Base-by-base conservation (phyloP, 64 coral and sea anemone genomes). In the Anthopleura sola region DNA sequence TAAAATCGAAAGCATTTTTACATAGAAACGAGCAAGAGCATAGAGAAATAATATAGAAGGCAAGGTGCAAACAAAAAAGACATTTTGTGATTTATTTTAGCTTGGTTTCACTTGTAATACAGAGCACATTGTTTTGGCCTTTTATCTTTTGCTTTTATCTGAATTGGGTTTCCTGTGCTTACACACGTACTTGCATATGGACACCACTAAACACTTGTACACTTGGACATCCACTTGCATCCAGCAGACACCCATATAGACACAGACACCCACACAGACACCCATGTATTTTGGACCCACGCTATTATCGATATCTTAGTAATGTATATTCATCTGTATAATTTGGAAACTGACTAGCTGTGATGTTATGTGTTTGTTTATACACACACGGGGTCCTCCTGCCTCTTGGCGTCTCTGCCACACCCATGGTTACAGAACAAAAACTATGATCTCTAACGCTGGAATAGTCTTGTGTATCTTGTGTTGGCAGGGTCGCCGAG, bases 371-470 rank as follows among this genome's bases (percentile, higher is more conserved):
- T 77, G 32, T 77, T 77, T 12, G 24, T 79, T 79, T 20, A 71
- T 71, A 48, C 76, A 79, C 76, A 79, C 76, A 48, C 24, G 76
- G 76, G 76, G 44, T 9, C 76, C 76, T 79, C 76, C 76, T 38
- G 8, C 37, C 37, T 20, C 44, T 79, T 26, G 31, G 36, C 5
- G 76, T 23, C n/a, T 79, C 18, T 79, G 76, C 76, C 76, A 79
- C 58, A 48, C 39, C 76, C 31, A 15, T 36, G 24, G 8, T 9
- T 11, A 26, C 21, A n/a, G n/a, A 62, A 23, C 20, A 11, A 26
- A 24, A 24, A 62, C n/a, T 8, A 9, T 24, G 1, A 62, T 23
- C 7, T 9, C 58, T 21, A n/a, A 0, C 20, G 20, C 23, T 62
- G 19, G 16, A 21, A 20, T 68, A 29, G 6, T 68, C 9, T 28